Conservation (phyloP, 2,888 invertebrate species). For the Caenorhabditis afra region DNA sequence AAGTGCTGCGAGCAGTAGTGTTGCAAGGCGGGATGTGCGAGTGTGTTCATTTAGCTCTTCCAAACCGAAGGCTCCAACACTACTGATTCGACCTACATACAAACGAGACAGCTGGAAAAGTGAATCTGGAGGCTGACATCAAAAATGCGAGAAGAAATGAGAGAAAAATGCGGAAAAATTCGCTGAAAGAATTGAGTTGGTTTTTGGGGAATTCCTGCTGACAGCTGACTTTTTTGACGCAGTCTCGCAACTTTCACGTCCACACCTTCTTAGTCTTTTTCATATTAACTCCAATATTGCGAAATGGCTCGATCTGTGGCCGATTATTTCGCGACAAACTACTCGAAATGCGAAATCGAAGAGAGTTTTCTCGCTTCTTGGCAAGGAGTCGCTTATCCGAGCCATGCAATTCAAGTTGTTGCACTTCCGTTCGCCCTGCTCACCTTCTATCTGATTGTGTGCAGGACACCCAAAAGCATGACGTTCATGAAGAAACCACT, state of each 20-base stretch:
- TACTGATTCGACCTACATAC: not conserved
- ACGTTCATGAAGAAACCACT: conserved; percentile 9
- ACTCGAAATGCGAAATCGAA: conserved; percentile 6
- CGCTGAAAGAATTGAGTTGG: no score
- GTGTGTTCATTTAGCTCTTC: conserved; percentile 7
- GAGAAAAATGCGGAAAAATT: no score
- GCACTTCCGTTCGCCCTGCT: conserved; percentile 18
- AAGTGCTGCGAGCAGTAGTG: conserved; percentile 52
- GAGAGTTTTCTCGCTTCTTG: conserved; percentile 28
- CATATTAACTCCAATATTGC: not conserved
- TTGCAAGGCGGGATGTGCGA: conserved; percentile 44
- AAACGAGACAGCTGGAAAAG: no score
- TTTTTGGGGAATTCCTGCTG: no score
- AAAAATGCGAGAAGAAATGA: no score
- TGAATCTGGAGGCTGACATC: no score
- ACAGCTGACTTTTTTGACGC: no score
- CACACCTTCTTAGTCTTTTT: no score
- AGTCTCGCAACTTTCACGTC: no score
- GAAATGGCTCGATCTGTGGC: not conserved
- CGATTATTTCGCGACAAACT: conserved; percentile 14
- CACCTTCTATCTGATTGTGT: conserved; percentile 15
- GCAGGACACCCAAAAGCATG: conserved; percentile 26
- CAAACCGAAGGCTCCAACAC: not conserved
- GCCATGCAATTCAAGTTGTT: conserved; percentile 19
- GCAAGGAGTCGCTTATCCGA: conserved; percentile 23